These are phyloP conservation scores for Brachionus koreanus DNA, from an alignment of 1,140 invertebrate species.

Conservation along the genomic window DNA sequence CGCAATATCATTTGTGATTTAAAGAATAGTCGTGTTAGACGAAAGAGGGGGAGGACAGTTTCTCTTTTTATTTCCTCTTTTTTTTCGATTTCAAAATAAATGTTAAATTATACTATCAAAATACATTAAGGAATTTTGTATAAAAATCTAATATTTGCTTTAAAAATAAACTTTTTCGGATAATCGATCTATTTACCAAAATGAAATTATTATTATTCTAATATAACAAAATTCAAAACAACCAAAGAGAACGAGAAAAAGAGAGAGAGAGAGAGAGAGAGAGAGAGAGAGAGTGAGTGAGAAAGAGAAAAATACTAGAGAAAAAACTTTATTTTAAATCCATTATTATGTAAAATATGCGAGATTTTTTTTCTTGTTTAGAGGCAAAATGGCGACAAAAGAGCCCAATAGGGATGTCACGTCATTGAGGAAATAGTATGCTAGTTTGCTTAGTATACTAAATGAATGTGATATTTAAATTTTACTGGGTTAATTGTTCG, in stretches of 20 bases:
- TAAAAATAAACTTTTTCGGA: slow-evolving; percentile 17
- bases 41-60: no score
- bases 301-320: neutral
- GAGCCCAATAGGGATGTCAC: neutral
- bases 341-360: neutral
- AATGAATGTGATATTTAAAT: neutral
- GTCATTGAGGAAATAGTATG: neutral
- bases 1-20: neutral
- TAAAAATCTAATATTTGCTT: slow-evolving; percentile 14
- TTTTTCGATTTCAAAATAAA: neutral
- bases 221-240: neutral
- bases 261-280: neutral
- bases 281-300: neutral
- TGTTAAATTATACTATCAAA: neutral
- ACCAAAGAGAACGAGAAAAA: neutral
- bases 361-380: neutral
- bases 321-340: neutral
- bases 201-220: slow-evolving; percentile 9
- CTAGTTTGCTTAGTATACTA: neutral
- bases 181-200: slow-evolving; percentile 12
- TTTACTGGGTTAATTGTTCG: neutral
- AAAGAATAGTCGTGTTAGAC: no score
- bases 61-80: neutral
- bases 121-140: neutral
- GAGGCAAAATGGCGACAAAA: neutral